These are phyloP conservation scores for Pyrgilauda ruficollis DNA, from an alignment of 2,113 vertebrate genomes.

Conservation along the genomic window DNA sequence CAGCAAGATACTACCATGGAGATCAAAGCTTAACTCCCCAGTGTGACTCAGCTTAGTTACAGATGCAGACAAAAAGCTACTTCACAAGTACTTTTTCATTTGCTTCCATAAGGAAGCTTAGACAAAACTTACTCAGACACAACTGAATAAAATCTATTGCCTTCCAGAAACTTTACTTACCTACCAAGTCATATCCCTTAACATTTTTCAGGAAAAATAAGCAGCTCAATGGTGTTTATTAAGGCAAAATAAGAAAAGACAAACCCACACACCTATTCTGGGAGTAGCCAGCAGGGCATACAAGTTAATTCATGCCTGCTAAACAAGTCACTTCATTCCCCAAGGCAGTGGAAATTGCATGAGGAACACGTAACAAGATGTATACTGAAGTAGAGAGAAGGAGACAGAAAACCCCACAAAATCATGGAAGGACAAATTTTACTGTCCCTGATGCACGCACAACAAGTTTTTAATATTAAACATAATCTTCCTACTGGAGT, in stretches of 20 bases:
- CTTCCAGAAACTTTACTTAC: not conserved
- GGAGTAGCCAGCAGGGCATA: not conserved
- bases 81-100: not conserved
- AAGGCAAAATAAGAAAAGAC: not conserved
- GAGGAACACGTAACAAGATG: not conserved
- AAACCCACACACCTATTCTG: not conserved
- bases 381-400: not conserved
- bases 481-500: not conserved
- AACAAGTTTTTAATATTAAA: not conserved
- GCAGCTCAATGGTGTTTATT: not conserved
- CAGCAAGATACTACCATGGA: not conserved
- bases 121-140: not conserved
- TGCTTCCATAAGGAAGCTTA: not conserved
- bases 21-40: not conserved
- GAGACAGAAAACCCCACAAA: not conserved
- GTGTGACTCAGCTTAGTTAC: not conserved
- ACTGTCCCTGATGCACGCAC: not conserved
- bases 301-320: not conserved
- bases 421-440: not conserved
- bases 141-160: not conserved
- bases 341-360: not conserved
- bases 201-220: not conserved
- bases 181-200: not conserved
- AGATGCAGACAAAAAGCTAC: not conserved
- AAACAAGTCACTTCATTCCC: not conserved